Evolutionary conservation across 2,888 invertebrate species (phyloP), one percentile per base, ranked within the genome.

Genomic region (Aromia moschata): DNA sequence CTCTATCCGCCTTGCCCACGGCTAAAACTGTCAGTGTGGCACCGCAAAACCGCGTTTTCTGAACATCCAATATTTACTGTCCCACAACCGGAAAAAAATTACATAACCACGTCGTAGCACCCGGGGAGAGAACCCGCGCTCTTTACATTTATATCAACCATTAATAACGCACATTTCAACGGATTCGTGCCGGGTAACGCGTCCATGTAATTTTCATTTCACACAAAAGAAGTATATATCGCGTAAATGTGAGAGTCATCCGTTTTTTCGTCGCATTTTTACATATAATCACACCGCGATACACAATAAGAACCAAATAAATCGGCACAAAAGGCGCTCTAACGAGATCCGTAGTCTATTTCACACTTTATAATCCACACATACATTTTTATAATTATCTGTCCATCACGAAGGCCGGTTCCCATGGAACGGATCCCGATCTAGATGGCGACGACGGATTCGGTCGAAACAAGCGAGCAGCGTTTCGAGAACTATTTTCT

Each of bases 361-460:
- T 66, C 64, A 66, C 66, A 66, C 66, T 55, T 56, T 43, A 66
- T 62, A 63, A 66, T 62, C 45, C 49, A 62, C 56, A 66, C 58
- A 64, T 52, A 63, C 45, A 62, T 66, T 64, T 62, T 58, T 49
- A 52, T 66, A 66, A 66, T 66, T 64, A 63, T 46, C 43, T 66
- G 66, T 66, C 66, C 31, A 66, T 66, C 66, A 62, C 25, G 2
- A 1, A 25, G 16, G 11, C 7, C 25, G 25, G n/a, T n/a, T n/a
- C n/a, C 7, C 25, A 25, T 25, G 25, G 25, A n/a, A 25, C 7
- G 25, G 25, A 25, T 25, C n/a, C n/a, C n/a, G n/a, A n/a, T n/a
- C n/a, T n/a, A n/a, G n/a, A n/a, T n/a, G n/a, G n/a, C n/a, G n/a
- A n/a, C n/a, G n/a, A n/a, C n/a, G n/a, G n/a, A n/a, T n/a, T n/a